Base-by-base conservation (phyloP, 1,140 invertebrate genomes). In the Drosophila sp. region DNA sequence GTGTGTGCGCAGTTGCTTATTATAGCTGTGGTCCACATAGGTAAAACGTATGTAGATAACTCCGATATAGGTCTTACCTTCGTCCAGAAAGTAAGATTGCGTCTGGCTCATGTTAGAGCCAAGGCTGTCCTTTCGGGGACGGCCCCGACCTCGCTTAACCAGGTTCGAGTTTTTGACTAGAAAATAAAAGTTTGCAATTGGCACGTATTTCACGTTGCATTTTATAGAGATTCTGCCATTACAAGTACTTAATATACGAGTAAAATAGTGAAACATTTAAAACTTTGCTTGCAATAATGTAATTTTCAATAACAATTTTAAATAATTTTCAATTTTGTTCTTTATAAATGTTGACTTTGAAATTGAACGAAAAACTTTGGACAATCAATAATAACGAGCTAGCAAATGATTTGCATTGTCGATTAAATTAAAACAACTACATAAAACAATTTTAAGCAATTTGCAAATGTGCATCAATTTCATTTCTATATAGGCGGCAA, bases 121-220 rank as follows among this genome's bases (percentile, higher is more conserved):
- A 80, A 91, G 79, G 73, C 90, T 94, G 80, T 94, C 94, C 84
- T 94, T 94, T 78, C 93, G 93, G 56, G 92, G 93, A 57, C 94
- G 92, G 27, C 94, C 93, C 45, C 93, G 90, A 62, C 93, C 93
- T 45, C 93, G 92, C 78, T 94, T 94, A 91, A 93, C 92, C 66
- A 92, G 92, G 79, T 76, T 91, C 69, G 72, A 59, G 63, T 73
- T 72, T 90, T 92, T 92, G 64, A 90, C 91, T 92, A 92, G 75
- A 92, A 92, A 80, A 86, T 89, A 91, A 80, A 80, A 90, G 65
- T 29, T 70, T 43, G 53, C 54, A 62, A 53, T 62, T 25, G 18
- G 16, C 16, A 58, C 69, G 38, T 56, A 43, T 72, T 53, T 51
- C 59, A 71, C 16, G 18, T 57, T 67, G 40, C 46, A 43, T 67